Base-by-base conservation (phyloP, 1,140 invertebrate genomes). In the Dufourea novaeangliae region DNA sequence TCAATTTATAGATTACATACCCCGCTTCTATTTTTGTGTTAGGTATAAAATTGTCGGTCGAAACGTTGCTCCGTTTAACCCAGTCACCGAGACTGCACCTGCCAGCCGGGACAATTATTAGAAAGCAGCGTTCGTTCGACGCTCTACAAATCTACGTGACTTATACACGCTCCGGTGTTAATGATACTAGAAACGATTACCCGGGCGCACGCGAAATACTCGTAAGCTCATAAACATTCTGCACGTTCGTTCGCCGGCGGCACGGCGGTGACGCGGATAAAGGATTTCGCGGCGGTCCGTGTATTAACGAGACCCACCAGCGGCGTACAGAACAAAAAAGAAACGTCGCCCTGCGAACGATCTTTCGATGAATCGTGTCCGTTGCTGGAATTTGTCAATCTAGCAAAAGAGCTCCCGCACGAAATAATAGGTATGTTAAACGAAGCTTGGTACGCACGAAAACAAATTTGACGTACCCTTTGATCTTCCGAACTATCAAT, bases 111-210 rank as follows among this genome's bases (percentile, higher is more conserved):
- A 69, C 80, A 66, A 74, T 62, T 63, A 27, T 25, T 41, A 44
- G 80, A 64, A 81, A 22, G 71, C 41, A 25, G 37, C 50, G 80
- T 39, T 37, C 64, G 61, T 82, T 77, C 59, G 62, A 71, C 66
- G 67, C 37, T 12, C 66, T 69, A 22, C 20, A 54, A 52, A 69
- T 68, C 62, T 82, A 78, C 68, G 82, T 72, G 82, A 74, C 80
- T 82, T 74, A 74, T 80, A 61, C n/a, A n/a, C 32, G 66, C 34
- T 17, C 63, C 57, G 22, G 39, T 62, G 80, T 79, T 82, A 79
- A 83, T 82, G 80, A 83, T 83, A 83, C 74, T 39, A 50, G 63
- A 32, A 74, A 34, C 75, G 82, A 83, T 83, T 83, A 79, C 80
- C 46, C 17, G 50, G 27, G 75, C 46, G 27, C 82, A 83, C 82